phyloP scores from a whole-genome alignment of 2,888 invertebrate genomes.

The Cepaea hortensis region DNA sequence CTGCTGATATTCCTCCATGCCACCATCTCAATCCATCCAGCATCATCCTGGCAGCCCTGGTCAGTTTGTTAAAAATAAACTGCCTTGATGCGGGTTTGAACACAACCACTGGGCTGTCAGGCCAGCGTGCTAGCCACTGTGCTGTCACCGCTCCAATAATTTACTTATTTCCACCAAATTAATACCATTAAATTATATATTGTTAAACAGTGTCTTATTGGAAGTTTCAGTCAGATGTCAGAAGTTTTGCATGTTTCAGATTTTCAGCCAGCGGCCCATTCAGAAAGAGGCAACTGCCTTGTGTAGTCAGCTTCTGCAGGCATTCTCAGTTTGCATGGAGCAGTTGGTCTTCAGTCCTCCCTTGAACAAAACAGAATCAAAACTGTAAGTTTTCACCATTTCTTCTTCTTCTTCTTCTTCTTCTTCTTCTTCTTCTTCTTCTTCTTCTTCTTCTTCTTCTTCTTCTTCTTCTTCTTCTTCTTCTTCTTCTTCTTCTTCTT shows the following conservation, averaged over 20 bases:
- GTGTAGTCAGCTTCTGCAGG: slow-evolving; percentile 73
- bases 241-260: slow-evolving; percentile 59
- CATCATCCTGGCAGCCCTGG: too few species aligned
- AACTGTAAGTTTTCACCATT: slow-evolving; percentile 38
- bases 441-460: slow-evolving; percentile 19
- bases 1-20: too few species aligned
- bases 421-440: background rate
- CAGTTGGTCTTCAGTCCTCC: slow-evolving; percentile 80
- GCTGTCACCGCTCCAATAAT: too few species aligned
- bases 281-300: slow-evolving; percentile 74
- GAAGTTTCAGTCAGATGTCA: too few species aligned
- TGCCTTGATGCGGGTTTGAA: too few species aligned
- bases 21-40: too few species aligned
- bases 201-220: too few species aligned
- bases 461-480: background rate
- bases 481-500: background rate
- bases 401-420: background rate
- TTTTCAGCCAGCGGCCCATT: slow-evolving; percentile 75
- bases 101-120: too few species aligned
- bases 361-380: slow-evolving; percentile 50
- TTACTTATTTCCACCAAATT: too few species aligned
- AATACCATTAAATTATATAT: too few species aligned
- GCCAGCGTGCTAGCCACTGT: too few species aligned
- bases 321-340: slow-evolving; percentile 82
- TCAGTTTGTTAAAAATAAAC: too few species aligned